These are phyloP conservation scores for Sesamia nonagrioides DNA, from an alignment of 1,140 invertebrate species.

Conservation along the genomic window DNA sequence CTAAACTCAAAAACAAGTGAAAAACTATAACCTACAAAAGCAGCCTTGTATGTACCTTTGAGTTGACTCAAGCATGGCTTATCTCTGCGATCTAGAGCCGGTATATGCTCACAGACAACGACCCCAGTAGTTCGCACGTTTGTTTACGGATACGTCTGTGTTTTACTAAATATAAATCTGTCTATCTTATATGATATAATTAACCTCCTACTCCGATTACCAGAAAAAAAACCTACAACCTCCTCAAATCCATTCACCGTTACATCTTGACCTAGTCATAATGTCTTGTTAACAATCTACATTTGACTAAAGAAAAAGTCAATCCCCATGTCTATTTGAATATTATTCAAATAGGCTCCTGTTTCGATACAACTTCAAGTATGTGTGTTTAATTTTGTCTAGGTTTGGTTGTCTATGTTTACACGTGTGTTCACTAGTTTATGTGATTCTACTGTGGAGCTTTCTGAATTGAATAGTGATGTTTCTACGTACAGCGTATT, in stretches of 20 bases:
- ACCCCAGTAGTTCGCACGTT: background rate
- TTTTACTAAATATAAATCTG: background rate
- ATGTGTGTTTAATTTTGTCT: constrained; percentile 5
- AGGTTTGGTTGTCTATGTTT: background rate
- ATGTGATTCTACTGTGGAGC: background rate
- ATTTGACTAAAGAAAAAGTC: background rate
- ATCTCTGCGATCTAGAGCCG: background rate
- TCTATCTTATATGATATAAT: no score
- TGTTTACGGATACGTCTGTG: background rate
- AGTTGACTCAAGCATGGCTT: background rate
- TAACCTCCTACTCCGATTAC: no score
- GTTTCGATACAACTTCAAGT: constrained; percentile 8
- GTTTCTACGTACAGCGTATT: background rate
- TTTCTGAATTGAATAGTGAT: constrained; percentile 3
- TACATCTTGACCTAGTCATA: constrained; percentile 24
- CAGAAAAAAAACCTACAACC: background rate
- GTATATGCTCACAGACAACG: background rate
- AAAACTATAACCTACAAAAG: background rate
- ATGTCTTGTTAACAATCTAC: background rate
- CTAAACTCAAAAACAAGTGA: background rate
- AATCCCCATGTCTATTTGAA: constrained; percentile 12
- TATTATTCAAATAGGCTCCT: constrained; percentile 28
- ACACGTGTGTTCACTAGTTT: background rate
- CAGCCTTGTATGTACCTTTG: background rate
- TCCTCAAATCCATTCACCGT: constrained; percentile 2